Evolutionary conservation across 2,797 vertebrate species (phyloP).

Genomic region (Girardinus metallicus): DNA sequence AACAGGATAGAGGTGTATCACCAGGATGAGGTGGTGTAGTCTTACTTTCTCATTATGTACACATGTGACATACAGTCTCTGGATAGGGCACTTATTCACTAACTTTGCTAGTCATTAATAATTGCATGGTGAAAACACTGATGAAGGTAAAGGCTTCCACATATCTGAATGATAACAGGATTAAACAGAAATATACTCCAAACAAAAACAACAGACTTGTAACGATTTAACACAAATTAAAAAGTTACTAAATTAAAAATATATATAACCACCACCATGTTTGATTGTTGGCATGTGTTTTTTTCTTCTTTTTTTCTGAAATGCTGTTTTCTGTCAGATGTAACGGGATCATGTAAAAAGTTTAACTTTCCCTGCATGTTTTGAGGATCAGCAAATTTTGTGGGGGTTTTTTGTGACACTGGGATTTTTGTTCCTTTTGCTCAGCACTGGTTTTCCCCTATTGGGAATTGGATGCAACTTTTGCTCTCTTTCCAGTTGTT

Average conservation of each 20-base stretch:
- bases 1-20: constrained; percentile 59
- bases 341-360: neutral
- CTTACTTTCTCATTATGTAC: constrained; percentile 62
- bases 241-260: neutral
- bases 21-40: constrained; percentile 59
- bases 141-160: neutral
- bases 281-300: neutral
- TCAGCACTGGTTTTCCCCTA: neutral
- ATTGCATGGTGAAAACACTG: neutral
- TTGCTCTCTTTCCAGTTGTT: neutral
- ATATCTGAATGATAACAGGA: neutral
- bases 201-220: too few relatives aligned
- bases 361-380: neutral
- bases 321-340: neutral
- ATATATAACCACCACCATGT: neutral
- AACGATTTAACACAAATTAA: neutral
- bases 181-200: neutral
- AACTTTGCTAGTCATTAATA: neutral
- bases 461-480: neutral
- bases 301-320: neutral
- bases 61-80: constrained; percentile 21
- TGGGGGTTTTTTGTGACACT: neutral
- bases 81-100: constrained; percentile 10
- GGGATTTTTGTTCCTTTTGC: neutral
- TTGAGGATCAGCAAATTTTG: neutral